Evolutionary conservation across 1,140 invertebrate genomes (phyloP).

Genomic region (Phthorimaea operculella): DNA sequence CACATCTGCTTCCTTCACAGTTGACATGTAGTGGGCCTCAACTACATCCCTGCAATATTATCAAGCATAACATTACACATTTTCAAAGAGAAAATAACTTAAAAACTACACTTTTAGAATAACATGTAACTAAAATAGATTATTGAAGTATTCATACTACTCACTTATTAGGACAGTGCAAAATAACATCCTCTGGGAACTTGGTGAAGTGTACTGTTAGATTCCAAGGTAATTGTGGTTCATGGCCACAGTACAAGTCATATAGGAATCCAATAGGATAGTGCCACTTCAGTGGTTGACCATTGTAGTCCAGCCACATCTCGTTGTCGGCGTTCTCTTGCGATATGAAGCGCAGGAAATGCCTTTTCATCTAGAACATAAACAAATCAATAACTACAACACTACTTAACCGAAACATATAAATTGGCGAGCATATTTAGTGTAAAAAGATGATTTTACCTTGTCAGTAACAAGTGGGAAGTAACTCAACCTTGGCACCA

Average conservation of each 20-base stretch:
- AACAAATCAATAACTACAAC: slow-evolving; percentile 8
- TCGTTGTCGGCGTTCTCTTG: slow-evolving; percentile 86
- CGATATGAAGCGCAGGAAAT: slow-evolving; percentile 86
- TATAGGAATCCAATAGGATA: slow-evolving; percentile 96
- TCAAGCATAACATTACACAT: too few relatives aligned
- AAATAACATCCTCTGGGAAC: slow-evolving; percentile 84
- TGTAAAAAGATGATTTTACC: slow-evolving; percentile 62
- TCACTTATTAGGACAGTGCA: slow-evolving; percentile 83
- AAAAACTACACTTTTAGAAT: too few relatives aligned
- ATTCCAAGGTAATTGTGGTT: slow-evolving; percentile 88
- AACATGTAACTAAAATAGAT: too few relatives aligned
- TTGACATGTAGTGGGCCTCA: slow-evolving; percentile 94
- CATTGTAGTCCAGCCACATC: slow-evolving; percentile 97
- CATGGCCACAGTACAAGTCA: slow-evolving; percentile 79
- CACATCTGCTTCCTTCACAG: slow-evolving; percentile 97
- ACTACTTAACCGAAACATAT: background rate
- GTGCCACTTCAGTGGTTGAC: slow-evolving; percentile 94
- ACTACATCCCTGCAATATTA: slow-evolving; percentile 84
- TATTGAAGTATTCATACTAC: slow-evolving; percentile 8
- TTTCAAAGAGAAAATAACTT: too few relatives aligned
- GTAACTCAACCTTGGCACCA: slow-evolving; percentile 95
- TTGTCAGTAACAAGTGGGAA: slow-evolving; percentile 97
- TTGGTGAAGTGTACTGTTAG: slow-evolving; percentile 96
- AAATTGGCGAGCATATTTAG: background rate
- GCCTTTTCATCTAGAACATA: slow-evolving; percentile 84